Conservation (phyloP, 2,113 vertebrate species). For the Telmatochromis sp. region DNA sequence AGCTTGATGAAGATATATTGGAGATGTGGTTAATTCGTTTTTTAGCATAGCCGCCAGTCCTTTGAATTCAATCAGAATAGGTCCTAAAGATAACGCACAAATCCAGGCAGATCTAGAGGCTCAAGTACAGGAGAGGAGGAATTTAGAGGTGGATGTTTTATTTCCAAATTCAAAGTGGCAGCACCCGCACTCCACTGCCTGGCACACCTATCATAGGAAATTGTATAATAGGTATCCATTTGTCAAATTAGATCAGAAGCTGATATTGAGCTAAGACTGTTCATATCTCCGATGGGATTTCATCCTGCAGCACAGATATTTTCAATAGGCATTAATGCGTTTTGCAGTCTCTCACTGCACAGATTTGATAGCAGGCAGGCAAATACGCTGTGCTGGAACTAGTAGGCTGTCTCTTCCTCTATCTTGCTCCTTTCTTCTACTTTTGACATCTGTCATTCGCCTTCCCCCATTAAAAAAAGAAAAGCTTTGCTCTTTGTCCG, state of each 20-base stretch:
- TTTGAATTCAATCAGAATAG: slow-evolving; percentile 23
- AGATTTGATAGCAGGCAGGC: slow-evolving; percentile 20
- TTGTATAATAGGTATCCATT: slow-evolving; percentile 56
- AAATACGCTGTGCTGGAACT: slow-evolving; percentile 1
- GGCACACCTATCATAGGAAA: slow-evolving; percentile 36
- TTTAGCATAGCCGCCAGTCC: slow-evolving; percentile 11
- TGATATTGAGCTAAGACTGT: slow-evolving; percentile 52
- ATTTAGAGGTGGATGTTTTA: slow-evolving; percentile 20
- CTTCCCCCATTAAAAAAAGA: not conserved
- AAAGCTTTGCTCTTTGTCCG: not conserved
- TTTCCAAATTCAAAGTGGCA: slow-evolving; percentile 54
- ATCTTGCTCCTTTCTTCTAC: not conserved
- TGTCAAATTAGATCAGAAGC: slow-evolving; percentile 64
- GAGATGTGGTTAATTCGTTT: not conserved
- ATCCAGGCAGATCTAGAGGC: slow-evolving; percentile 19
- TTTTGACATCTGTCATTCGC: not conserved
- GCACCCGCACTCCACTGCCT: slow-evolving; percentile 4
- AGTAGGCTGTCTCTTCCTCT: not conserved
- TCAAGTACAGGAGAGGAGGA: slow-evolving; percentile 3
- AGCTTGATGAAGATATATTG: not conserved
- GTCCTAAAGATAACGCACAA: slow-evolving; percentile 28
- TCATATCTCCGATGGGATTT: slow-evolving; percentile 51
- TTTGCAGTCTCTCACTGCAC: slow-evolving; percentile 28
- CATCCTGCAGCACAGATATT: slow-evolving; percentile 33
- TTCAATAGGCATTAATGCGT: slow-evolving; percentile 52